Evolutionary conservation across 2,888 invertebrate genomes (phyloP).

Genomic region (Malthinus seriepunctatus): DNA sequence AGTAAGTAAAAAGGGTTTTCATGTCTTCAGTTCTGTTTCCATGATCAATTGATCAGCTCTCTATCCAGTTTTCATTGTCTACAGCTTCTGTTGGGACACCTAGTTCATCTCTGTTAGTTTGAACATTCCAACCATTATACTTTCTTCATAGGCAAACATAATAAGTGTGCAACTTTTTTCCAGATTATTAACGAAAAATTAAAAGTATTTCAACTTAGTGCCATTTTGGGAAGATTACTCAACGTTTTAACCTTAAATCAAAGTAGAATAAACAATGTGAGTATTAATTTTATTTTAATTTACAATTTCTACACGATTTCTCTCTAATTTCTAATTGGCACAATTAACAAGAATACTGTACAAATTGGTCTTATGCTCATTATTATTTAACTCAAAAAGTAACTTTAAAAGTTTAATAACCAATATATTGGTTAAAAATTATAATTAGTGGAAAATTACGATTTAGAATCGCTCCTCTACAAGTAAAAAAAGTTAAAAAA

Average conservation of each 20-base stretch:
- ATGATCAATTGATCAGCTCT: not conserved
- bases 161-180: conserved; percentile 1
- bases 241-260: not conserved
- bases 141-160: too few species aligned
- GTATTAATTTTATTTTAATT: not conserved
- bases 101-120: too few species aligned
- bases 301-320: not conserved
- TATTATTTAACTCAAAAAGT: too few species aligned
- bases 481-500: too few species aligned
- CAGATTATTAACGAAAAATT: conserved; percentile 5
- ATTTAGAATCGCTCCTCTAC: too few species aligned
- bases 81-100: too few species aligned
- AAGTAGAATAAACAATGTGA: conserved; percentile 5
- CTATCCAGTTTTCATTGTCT: not conserved
- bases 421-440: not conserved
- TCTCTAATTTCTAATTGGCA: too few species aligned
- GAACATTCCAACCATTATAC: too few species aligned
- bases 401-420: not conserved
- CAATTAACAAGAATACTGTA: too few species aligned
- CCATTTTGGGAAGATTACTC: not conserved
- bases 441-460: not conserved
- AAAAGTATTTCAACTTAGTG: conserved; percentile 2
- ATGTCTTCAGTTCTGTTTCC: too few species aligned
- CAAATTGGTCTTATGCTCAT: too few species aligned
- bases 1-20: conserved; percentile 43